Percentiles rank a stretch among this genome's conserved stretches.
Conservation (phyloP, 2,113 vertebrate genomes). For the Numenius arquata region DNA sequence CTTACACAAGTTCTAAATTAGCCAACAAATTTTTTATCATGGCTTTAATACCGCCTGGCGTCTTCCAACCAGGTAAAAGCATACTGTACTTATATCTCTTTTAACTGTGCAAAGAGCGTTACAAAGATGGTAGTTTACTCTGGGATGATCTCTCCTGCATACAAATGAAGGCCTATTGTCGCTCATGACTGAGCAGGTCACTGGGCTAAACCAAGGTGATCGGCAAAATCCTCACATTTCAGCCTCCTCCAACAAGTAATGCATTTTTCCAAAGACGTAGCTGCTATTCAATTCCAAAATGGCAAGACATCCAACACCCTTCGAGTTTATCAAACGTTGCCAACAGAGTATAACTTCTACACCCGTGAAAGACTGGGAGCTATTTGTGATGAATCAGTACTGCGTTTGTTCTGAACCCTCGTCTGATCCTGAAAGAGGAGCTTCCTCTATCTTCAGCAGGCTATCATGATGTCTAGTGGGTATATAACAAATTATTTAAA, state of each 20-base stretch:
- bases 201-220: neutral
- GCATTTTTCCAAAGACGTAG: conserved; percentile 15
- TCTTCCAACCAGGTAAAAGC: neutral
- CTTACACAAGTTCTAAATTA: neutral
- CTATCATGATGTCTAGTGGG: neutral
- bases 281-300: neutral
- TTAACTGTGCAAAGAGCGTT: neutral
- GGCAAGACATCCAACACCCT: conserved; percentile 2
- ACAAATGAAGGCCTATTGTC: conserved; percentile 20
- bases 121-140: neutral
- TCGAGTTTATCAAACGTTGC: neutral
- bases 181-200: neutral
- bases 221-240: conserved; percentile 42
- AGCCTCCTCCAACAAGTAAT: neutral
- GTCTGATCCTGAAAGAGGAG: neutral
- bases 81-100: neutral
- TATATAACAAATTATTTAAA: neutral
- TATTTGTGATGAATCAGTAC: neutral
- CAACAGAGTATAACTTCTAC: neutral
- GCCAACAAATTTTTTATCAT: neutral
- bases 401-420: neutral
- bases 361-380: neutral
- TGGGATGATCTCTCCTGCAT: neutral
- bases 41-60: neutral
- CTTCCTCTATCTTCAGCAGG: neutral